Conservation (phyloP, 2,113 vertebrate genomes). For the Athene cunicularia region DNA sequence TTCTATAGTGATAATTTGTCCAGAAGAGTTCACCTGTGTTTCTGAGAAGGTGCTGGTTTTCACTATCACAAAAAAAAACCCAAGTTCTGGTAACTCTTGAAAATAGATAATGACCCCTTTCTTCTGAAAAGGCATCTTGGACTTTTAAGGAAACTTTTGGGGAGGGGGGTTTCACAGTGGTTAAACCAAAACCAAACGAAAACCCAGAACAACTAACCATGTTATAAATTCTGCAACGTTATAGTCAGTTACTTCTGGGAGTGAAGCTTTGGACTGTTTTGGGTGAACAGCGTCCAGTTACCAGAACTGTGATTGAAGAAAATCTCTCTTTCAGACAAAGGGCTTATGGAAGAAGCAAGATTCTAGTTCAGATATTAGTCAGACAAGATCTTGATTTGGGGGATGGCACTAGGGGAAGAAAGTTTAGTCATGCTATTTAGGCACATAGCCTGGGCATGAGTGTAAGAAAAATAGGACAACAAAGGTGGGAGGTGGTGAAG, state of each 20-base stretch:
- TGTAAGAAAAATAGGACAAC: background rate
- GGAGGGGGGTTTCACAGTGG: background rate
- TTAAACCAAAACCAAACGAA: background rate
- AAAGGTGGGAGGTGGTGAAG: background rate
- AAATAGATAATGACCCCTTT: background rate
- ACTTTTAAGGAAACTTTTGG: background rate
- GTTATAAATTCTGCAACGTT: background rate
- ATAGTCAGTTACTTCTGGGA: background rate
- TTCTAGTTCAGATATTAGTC: background rate
- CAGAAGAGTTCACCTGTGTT: background rate
- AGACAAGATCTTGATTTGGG: background rate
- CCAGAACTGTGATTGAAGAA: background rate
- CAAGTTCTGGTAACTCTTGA: background rate
- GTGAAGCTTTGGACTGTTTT: background rate
- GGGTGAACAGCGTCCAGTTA: background rate
- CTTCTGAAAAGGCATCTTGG: background rate
- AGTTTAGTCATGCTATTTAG: background rate
- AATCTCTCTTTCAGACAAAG: background rate
- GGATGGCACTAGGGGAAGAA: background rate
- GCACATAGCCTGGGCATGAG: background rate
- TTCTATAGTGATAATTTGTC: background rate
- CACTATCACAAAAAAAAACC: background rate
- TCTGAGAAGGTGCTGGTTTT: background rate
- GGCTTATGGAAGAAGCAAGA: background rate
- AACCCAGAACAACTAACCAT: background rate